Base-by-base conservation (phyloP, 2,888 invertebrate genomes). In the Torymus tubicola region DNA sequence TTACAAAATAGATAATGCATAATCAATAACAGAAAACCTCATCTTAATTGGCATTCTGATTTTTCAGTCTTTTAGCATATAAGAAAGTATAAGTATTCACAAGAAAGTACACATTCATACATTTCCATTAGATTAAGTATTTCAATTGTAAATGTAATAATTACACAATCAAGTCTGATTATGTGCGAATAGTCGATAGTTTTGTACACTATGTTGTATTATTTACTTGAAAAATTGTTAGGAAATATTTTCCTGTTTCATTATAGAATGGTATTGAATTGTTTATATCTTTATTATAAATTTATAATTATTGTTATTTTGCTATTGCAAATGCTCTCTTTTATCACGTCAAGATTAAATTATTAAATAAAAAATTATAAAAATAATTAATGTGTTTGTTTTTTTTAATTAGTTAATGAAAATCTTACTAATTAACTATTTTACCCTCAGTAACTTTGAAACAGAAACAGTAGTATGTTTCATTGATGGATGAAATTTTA, bases 401-500 rank as follows among this genome's bases (percentile, higher is more conserved):
- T 8, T 42, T 42, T 8, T 42, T 63, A 64, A 50, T 60, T 53
- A 61, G 53, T 24, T 52, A 57, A 60, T 61, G 18, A 50, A 55
- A 42, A 42, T 57, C 16, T 68, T 69, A 18, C 42, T 24, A 61
- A 24, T 72, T 10, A 75, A 69, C 83, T 80, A 83, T 72, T 76
- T 81, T 71, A 79, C 18, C 80, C 76, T 71, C 52, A 73, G 63
- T 55, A 86, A 63, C 61, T 65, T 82, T 65, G 71, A 77, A 70
- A 72, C 68, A 13, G 67, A 61, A 57, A 81, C 70, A n/a, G 65
- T 84, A 18, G 83, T 83, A 57, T 84, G 85, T 73, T 87, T 88
- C 18, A 84, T 78, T 12, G 86, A 82, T 0, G 96, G 96, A 91
- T 96, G 96, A 84, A 95, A 95, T 84, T 92, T 93, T 81, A 92